phyloP scores from a whole-genome alignment of 1,140 invertebrate species.

The Papilio polyxenes region DNA sequence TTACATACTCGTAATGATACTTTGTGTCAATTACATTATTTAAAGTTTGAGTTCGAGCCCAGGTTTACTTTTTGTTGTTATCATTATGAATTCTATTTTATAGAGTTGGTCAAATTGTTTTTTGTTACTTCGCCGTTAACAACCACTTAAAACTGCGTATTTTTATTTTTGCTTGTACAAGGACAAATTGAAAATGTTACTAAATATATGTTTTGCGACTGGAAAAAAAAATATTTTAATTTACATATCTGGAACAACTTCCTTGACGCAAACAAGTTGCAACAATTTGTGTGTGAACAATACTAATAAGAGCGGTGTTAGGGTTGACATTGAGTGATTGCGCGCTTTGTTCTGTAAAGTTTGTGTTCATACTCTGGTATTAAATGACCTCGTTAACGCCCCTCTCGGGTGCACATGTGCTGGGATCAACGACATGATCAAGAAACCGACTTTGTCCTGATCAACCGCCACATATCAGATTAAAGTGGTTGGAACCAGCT shows the following conservation, averaged over 20 bases:
- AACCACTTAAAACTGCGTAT: not conserved
- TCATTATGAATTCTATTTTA: not conserved
- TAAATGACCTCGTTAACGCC: constrained; percentile 26
- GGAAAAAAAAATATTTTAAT: not conserved
- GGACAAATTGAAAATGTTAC: not conserved
- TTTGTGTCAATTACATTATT: not conserved
- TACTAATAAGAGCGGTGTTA: constrained; percentile 1
- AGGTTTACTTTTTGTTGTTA: not conserved
- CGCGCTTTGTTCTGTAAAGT: not conserved
- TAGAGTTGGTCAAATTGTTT: not conserved
- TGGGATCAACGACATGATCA: constrained; percentile 54
- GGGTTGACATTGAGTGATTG: constrained; percentile 21
- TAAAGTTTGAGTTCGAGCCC: not conserved
- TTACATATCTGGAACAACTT: not conserved
- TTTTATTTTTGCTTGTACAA: not conserved
- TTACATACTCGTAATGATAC: not conserved
- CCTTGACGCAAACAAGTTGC: not conserved
- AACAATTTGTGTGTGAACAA: constrained; percentile 16
- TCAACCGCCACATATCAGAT: constrained; percentile 53
- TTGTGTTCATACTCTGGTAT: not conserved
- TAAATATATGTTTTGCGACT: not conserved
- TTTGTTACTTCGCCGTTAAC: not conserved
- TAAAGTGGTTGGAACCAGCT: constrained; percentile 53
- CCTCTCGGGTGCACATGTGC: constrained; percentile 39
- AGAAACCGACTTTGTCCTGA: constrained; percentile 52